Percentiles rank a stretch among this genome's conserved stretches.
Evolutionary conservation across 1,140 invertebrate genomes (phyloP).

Genomic region (Aporrectodea caliginosa): DNA sequence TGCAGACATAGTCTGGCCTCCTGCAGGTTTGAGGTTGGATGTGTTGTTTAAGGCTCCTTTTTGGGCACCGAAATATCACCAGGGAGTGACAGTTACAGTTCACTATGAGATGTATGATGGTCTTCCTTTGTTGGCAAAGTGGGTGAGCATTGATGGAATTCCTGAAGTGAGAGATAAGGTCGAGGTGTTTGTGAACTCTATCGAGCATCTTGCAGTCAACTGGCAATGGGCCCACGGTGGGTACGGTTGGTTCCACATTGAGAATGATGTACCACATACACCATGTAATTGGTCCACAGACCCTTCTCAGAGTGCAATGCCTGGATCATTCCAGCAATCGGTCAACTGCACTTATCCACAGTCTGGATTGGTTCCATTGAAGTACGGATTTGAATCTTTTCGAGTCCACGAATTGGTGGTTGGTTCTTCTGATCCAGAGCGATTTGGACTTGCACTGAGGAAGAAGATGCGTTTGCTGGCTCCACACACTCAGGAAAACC

Average conservation of each 20-base stretch:
- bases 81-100: constrained; percentile 8
- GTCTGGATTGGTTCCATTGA: background rate
- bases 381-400: background rate
- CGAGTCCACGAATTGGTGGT: constrained; percentile 9
- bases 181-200: background rate
- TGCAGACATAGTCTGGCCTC: constrained; percentile 16
- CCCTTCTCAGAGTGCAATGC: background rate
- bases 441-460: background rate
- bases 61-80: constrained; percentile 17
- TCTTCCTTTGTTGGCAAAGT: constrained; percentile 17
- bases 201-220: constrained; percentile 21
- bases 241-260: constrained; percentile 16
- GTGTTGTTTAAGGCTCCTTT: constrained; percentile 23
- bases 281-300: constrained; percentile 6
- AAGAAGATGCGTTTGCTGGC: constrained; percentile 5
- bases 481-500: constrained; percentile 19
- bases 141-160: constrained; percentile 2
- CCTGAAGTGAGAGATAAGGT: background rate
- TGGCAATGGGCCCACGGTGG: constrained; percentile 14
- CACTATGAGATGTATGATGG: constrained; percentile 30
- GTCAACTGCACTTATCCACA: constrained; percentile 21
- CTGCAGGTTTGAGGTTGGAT: background rate
- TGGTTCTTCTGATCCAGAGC: constrained; percentile 8
- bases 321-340: constrained; percentile 16
- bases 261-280: constrained; percentile 20